Evolutionary conservation across 1,140 invertebrate genomes (phyloP).

Genomic region (Drosophila lacteicornis): DNA sequence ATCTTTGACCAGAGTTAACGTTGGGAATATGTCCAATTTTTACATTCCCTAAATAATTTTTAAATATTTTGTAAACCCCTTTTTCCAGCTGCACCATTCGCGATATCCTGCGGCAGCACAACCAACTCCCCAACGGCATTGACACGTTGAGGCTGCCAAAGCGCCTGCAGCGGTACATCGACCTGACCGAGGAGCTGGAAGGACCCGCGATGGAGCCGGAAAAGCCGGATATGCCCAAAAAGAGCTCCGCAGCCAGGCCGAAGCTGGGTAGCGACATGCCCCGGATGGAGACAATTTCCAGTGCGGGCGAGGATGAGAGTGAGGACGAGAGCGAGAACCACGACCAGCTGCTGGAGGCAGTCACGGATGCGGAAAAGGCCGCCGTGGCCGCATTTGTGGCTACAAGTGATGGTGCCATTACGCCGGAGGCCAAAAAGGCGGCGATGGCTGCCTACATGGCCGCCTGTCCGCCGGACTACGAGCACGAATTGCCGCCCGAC

Average conservation of each 20-base stretch:
- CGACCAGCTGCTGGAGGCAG: constrained; percentile 61
- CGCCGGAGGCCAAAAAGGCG: constrained; percentile 60
- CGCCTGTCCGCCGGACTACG: constrained; percentile 33
- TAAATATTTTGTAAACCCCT: background rate
- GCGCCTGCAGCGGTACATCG: constrained; percentile 88
- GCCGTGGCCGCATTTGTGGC: constrained; percentile 67
- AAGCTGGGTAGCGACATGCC: constrained; percentile 35
- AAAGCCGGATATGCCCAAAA: constrained; percentile 9
- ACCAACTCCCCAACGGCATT: constrained; percentile 90
- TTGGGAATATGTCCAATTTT: background rate
- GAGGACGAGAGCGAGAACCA: constrained; percentile 73
- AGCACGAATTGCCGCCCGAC: constrained; percentile 23
- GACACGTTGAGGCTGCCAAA: constrained; percentile 88
- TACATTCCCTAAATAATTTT: background rate
- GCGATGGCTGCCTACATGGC: constrained; percentile 57
- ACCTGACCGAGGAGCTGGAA: constrained; percentile 89
- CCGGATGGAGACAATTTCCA: constrained; percentile 65
- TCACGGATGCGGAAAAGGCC: constrained; percentile 70
- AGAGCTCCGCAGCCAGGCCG: background rate
- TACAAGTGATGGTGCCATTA: constrained; percentile 50
- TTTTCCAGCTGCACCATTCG: constrained; percentile 88
- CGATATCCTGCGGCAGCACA: constrained; percentile 88
- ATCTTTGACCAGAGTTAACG: background rate
- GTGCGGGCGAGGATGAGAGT: constrained; percentile 43
- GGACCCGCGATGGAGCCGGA: constrained; percentile 18